Conservation (phyloP, 2,113 vertebrate species). For the Eurystomus gularis region DNA sequence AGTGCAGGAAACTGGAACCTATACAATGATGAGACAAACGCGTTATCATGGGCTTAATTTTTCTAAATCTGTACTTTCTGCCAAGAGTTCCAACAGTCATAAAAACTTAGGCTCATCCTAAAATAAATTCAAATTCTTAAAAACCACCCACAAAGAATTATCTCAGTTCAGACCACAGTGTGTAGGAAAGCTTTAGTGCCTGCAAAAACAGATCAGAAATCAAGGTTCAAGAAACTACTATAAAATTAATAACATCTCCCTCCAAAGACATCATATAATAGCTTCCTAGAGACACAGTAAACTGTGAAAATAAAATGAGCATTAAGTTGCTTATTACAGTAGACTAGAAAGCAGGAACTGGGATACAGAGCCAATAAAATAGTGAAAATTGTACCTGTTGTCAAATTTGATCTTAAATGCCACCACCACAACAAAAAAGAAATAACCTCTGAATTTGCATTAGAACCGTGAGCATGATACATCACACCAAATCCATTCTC, state of each 20-base stretch:
- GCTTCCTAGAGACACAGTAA: not conserved
- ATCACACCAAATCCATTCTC: not conserved
- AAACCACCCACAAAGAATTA: not conserved
- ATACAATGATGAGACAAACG: not conserved
- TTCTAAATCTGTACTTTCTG: not conserved
- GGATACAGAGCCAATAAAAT: not conserved
- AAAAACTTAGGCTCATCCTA: not conserved
- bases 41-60: not conserved
- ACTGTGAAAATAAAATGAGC: not conserved
- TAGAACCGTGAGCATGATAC: not conserved
- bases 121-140: not conserved
- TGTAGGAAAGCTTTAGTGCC: not conserved
- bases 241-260: not conserved
- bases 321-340: not conserved
- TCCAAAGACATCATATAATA: not conserved
- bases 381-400: not conserved
- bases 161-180: not conserved
- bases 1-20: not conserved
- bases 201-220: not conserved
- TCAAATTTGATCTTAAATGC: not conserved
- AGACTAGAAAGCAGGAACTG: not conserved
- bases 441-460: not conserved
- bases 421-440: not conserved
- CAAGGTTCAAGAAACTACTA: not conserved
- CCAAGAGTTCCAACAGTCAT: not conserved